These are phyloP conservation scores for Eudasyphora cyanicolor DNA, from an alignment of 2,888 invertebrate genomes.

Conservation along the genomic window DNA sequence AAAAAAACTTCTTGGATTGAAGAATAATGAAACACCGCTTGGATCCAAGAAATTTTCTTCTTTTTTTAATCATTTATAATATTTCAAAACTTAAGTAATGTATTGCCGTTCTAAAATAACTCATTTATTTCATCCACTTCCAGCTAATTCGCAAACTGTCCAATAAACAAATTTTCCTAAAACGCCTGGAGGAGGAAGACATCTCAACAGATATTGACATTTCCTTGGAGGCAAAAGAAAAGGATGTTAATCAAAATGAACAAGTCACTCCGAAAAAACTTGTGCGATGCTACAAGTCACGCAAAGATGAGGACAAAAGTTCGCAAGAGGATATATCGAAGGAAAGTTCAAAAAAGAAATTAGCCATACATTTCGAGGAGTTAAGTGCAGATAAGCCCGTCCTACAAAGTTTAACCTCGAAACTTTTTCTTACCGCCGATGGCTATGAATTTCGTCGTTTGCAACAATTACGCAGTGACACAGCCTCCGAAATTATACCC, in stretches of 20 bases:
- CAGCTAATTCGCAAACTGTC: conserved; percentile 77
- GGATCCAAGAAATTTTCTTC: no score
- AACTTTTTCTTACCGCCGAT: conserved; percentile 67
- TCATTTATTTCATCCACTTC: conserved; percentile 47
- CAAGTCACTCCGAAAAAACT: conserved; percentile 52
- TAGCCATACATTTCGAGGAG: conserved; percentile 59
- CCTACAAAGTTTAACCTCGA: conserved; percentile 66
- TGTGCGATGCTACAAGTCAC: conserved; percentile 61
- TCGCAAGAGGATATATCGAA: conserved; percentile 36
- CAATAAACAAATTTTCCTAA: conserved; percentile 73
- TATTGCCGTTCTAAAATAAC: background rate
- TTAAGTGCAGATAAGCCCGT: conserved; percentile 68
- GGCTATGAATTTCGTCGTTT: conserved; percentile 69
- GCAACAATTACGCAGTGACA: conserved; percentile 66
- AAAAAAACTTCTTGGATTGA: no score
- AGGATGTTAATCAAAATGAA: conserved; percentile 57
- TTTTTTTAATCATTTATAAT: no score
- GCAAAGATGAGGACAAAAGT: conserved; percentile 38
- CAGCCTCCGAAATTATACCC: conserved; percentile 66
- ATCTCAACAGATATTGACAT: conserved; percentile 70
- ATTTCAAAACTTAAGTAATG: no score
- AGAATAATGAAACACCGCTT: no score
- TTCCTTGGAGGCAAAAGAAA: conserved; percentile 64
- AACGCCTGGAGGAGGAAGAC: conserved; percentile 75
- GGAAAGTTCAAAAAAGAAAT: conserved; percentile 26